Evolutionary conservation across 92 coral and sea anemone species (phyloP).

Genomic region (Siderastrea siderea): DNA sequence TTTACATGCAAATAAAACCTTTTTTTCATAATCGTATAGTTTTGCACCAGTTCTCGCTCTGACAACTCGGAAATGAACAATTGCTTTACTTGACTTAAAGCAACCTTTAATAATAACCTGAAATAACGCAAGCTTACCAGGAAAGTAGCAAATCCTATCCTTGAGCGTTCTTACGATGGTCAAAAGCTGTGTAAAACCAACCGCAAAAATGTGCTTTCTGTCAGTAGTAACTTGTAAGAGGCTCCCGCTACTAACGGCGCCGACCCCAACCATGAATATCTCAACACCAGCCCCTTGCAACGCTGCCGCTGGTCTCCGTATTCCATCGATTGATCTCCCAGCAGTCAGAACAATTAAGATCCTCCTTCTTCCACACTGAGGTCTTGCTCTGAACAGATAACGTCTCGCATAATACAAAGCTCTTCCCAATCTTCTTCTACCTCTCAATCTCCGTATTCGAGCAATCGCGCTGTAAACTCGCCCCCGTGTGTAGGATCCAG

Average conservation of each 20-base stretch:
- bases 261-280: conserved; percentile 64
- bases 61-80: too few relatives aligned
- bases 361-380: conserved; percentile 80
- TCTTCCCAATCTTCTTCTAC: conserved; percentile 58
- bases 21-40: too few relatives aligned
- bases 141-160: conserved; percentile 59
- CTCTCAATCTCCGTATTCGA: conserved; percentile 44
- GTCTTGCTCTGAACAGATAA: conserved; percentile 73
- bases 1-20: too few relatives aligned
- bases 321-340: conserved; percentile 77
- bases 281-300: conserved; percentile 71
- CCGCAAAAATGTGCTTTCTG: conserved; percentile 56
- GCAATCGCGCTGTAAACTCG: conserved; percentile 39
- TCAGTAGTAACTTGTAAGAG: conserved; percentile 57
- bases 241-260: conserved; percentile 25
- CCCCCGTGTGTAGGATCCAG: conserved; percentile 10
- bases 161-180: conserved; percentile 44
- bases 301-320: conserved; percentile 58
- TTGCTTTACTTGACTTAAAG: too few relatives aligned
- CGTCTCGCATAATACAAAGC: conserved; percentile 61
- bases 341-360: conserved; percentile 72
- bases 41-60: too few relatives aligned
- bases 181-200: conserved; percentile 23
- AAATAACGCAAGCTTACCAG: conserved; percentile 19
- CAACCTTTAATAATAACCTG: not conserved